Evolutionary conservation across 2,797 vertebrate species (phyloP).

Genomic region (Botia kubotai): DNA sequence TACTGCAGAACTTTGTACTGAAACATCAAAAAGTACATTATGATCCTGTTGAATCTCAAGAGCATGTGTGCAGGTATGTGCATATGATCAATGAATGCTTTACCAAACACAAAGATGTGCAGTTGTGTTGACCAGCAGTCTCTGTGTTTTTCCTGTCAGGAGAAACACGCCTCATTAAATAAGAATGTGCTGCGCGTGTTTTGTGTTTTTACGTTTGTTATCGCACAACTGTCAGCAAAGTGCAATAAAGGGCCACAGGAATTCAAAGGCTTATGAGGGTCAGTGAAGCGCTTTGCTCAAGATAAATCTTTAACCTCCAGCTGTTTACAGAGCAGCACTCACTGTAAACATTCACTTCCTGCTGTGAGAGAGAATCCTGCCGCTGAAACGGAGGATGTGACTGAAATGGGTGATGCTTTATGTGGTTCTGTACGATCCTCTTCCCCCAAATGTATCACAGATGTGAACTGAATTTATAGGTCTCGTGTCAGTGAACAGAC

Average conservation of each 20-base stretch:
- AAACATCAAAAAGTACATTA: constrained; percentile 46
- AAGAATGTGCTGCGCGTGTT: constrained; percentile 74
- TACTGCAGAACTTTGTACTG: constrained; percentile 47
- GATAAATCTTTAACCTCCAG: constrained; percentile 21
- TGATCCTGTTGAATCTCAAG: constrained; percentile 6
- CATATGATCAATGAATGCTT: constrained; percentile 73
- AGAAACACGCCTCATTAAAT: constrained; percentile 31
- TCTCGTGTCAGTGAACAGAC: constrained; percentile 6
- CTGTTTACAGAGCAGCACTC: constrained; percentile 30
- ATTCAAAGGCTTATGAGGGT: not conserved
- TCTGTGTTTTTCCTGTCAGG: not conserved
- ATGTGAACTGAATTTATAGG: not conserved
- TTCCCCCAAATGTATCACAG: not conserved
- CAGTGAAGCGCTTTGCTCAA: constrained; percentile 23
- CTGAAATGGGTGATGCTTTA: constrained; percentile 20
- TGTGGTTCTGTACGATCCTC: constrained; percentile 16
- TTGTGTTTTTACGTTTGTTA: constrained; percentile 38
- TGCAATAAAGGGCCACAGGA: constrained; percentile 54
- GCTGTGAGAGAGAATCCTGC: constrained; percentile 14
- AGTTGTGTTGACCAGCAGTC: constrained; percentile 45
- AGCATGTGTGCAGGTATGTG: constrained; percentile 24
- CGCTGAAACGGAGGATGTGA: constrained; percentile 38
- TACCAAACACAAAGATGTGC: constrained; percentile 30
- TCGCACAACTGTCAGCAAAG: constrained; percentile 30
- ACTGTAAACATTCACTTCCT: constrained; percentile 34